These are phyloP conservation scores for Gambusia affinis DNA, from an alignment of 2,113 vertebrate genomes.

Conservation along the genomic window DNA sequence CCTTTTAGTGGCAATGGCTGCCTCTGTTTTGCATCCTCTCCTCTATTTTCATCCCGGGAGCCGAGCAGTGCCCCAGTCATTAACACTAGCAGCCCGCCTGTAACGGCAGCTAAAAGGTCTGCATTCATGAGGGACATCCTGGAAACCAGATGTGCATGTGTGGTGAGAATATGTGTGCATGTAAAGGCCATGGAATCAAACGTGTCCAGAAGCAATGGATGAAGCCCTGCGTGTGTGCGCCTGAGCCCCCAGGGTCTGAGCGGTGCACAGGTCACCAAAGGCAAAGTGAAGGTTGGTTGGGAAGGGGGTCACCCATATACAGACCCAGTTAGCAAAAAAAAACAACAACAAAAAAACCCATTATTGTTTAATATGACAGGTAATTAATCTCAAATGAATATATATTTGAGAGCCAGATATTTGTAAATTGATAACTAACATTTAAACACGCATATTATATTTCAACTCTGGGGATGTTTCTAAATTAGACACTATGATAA, in stretches of 20 bases:
- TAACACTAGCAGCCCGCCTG: slow-evolving; percentile 64
- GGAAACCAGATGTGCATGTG: slow-evolving; percentile 72
- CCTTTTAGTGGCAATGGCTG: slow-evolving; percentile 48
- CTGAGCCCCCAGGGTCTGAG: slow-evolving; percentile 47
- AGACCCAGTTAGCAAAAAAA: neutral
- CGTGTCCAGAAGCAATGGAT: slow-evolving; percentile 27
- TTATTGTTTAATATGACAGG: neutral
- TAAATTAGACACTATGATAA: too few species aligned
- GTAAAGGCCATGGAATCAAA: slow-evolving; percentile 24
- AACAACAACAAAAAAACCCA: neutral
- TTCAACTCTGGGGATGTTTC: too few species aligned
- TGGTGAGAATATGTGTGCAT: slow-evolving; percentile 35
- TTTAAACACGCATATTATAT: too few species aligned
- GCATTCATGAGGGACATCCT: slow-evolving; percentile 66
- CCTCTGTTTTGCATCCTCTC: slow-evolving; percentile 73
- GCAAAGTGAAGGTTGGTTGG: slow-evolving; percentile 21
- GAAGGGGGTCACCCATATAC: slow-evolving; percentile 17
- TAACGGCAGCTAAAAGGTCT: slow-evolving; percentile 62
- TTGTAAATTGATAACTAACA: neutral
- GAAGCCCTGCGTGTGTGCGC: slow-evolving; percentile 38
- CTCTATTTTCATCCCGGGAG: slow-evolving; percentile 55
- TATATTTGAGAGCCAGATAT: neutral
- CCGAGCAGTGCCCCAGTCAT: slow-evolving; percentile 65
- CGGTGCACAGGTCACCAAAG: slow-evolving; percentile 63
- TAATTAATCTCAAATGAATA: neutral